Conservation (phyloP, 2,888 invertebrate species). For the Platerodrilus igneus region DNA sequence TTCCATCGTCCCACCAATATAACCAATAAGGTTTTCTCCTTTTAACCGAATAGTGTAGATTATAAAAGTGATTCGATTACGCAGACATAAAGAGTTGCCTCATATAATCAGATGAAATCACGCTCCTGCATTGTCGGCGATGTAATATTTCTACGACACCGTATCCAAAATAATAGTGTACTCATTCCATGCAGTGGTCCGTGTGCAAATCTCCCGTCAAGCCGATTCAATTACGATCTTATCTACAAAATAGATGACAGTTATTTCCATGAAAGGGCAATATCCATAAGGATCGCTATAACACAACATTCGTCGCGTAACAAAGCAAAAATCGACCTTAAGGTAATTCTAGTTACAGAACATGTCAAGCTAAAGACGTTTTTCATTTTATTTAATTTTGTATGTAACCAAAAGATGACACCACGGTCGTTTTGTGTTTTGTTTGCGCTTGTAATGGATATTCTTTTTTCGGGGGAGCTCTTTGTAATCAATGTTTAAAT, state of each 20-base stretch:
- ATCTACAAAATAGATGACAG: conserved; percentile 52
- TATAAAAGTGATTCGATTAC: too few species aligned
- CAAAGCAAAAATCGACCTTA: conserved; percentile 35
- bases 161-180: conserved; percentile 40
- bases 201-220: conserved; percentile 51
- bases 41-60: too few species aligned
- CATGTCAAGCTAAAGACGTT: conserved; percentile 41
- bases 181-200: conserved; percentile 40
- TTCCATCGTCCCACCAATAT: too few species aligned
- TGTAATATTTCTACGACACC: conserved; percentile 35
- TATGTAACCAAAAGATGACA: conserved; percentile 41
- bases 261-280: conserved; percentile 50
- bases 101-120: conserved; percentile 24
- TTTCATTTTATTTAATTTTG: conserved; percentile 44
- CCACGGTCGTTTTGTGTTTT: conserved; percentile 30
- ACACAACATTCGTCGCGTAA: conserved; percentile 25
- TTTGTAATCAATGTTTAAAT: conserved; percentile 32
- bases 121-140: conserved; percentile 26
- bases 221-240: conserved; percentile 52
- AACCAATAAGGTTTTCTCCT: too few species aligned
- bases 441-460: conserved; percentile 31
- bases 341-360: conserved; percentile 32
- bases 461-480: conserved; percentile 28
- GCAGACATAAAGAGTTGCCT: too few species aligned
- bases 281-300: conserved; percentile 44